Evolutionary conservation across 2,113 vertebrate species (phyloP), one percentile per base, ranked within the genome.

Genomic region (Chauna torquata): DNA sequence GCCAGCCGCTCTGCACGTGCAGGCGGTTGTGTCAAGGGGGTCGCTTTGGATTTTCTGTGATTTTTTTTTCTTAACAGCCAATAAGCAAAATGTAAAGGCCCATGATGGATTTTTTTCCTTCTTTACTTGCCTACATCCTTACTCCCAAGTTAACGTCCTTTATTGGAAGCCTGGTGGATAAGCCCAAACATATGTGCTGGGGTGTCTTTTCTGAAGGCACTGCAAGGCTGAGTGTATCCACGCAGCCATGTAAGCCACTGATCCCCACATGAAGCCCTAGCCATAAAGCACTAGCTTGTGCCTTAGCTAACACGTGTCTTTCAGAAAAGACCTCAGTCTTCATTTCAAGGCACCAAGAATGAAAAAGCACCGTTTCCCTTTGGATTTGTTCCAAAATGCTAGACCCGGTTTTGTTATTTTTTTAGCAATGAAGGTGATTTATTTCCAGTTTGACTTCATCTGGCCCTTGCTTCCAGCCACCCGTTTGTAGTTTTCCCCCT

Each of bases 401-500:
- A 45, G 85, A 85, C 61, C 20, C 61, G 14, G 38, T 64, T 64
- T 58, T 75, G 42, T 38, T 55, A 15, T 38, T 45, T 50, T 71
- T 82, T 28, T 25, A 42, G 74, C 82, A 81, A 24, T 15, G 32
- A 86, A 69, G 50, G 72, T 88, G 72, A 92, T 81, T 92, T 45
- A 95, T 88, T 92, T 86, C 72, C 83, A 92, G 42, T 71, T 75
- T 68, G 42, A 84, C 66, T 91, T 88, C 71, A 75, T 82, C 93
- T 82, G 83, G 71, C 32, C 90, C 57, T 91, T 86, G n/a, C 72
- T 94, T 78, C 94, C 81, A 89, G 86, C 42, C 72, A 32, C 68
- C 44, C 27, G 0, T 69, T 65, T 44, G 18, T 55, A 66, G 19
- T 54, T 88, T 77, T 20, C 61, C n/a, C 25, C 28, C 32, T 44